A percentile compares a stretch with the other conserved stretches of the same genome.
These are phyloP conservation scores for Scomber scombrus DNA, from an alignment of 2,113 vertebrate genomes.

Conservation along the genomic window DNA sequence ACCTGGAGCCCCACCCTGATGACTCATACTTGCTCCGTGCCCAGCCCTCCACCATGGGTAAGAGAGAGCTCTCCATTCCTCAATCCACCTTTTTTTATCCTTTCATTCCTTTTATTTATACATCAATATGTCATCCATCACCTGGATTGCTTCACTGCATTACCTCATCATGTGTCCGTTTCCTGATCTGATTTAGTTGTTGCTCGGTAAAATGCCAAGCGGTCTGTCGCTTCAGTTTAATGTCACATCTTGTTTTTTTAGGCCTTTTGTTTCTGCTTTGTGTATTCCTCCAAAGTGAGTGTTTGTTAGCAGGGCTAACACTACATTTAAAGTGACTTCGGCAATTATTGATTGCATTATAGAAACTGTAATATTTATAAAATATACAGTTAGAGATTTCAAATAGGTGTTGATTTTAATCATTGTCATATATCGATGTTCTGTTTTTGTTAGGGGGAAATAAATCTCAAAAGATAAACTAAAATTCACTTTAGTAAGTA, in stretches of 20 bases:
- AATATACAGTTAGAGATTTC: neutral
- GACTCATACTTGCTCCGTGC: conserved; percentile 96
- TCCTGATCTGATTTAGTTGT: conserved; percentile 55
- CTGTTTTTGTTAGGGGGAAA: neutral
- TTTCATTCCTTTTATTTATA: conserved; percentile 30
- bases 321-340: neutral
- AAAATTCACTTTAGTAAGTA: neutral
- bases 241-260: conserved; percentile 49
- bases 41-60: conserved; percentile 93
- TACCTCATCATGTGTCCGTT: conserved; percentile 52
- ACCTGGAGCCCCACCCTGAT: conserved; percentile 98
- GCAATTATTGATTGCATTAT: conserved; percentile 2
- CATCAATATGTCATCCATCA: conserved; percentile 56
- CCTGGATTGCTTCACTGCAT: conserved; percentile 20
- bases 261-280: conserved; percentile 24
- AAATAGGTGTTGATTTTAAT: neutral
- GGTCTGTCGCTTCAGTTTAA: conserved; percentile 35
- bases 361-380: conserved; percentile 11
- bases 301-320: conserved; percentile 29
- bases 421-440: neutral
- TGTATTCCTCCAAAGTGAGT: conserved; percentile 36
- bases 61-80: conserved; percentile 75
- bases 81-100: conserved; percentile 28
- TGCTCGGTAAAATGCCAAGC: conserved; percentile 45
- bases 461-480: neutral